These are phyloP conservation scores for Pogonomyrmex barbatus DNA, from an alignment of 1,140 invertebrate species.

Conservation along the genomic window DNA sequence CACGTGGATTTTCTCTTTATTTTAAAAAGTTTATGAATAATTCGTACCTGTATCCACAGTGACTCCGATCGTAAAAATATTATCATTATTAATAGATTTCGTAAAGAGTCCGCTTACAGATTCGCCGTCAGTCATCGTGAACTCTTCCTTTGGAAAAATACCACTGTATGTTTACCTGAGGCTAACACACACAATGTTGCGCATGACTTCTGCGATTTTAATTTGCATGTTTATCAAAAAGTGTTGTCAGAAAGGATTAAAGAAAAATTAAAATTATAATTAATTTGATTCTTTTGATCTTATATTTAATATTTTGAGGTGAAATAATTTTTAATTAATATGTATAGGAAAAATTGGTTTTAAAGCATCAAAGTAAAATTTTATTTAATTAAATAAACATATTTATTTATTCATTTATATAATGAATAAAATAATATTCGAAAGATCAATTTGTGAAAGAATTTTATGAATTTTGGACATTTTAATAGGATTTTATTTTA, in stretches of 20 bases:
- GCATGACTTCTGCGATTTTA: conserved; percentile 2
- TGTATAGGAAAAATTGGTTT: not conserved
- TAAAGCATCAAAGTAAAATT: not conserved
- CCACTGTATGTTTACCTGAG: not conserved
- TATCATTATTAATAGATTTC: conserved; percentile 63
- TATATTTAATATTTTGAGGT: not conserved
- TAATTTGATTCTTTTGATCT: not conserved
- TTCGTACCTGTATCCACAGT: conserved; percentile 77
- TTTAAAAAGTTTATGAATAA: not conserved
- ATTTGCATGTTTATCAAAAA: not conserved
- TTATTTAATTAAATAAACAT: not conserved
- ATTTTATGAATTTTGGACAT: conserved; percentile 25
- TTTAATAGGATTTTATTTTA: not conserved
- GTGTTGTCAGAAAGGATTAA: not conserved
- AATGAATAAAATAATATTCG: not conserved
- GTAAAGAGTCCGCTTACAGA: conserved; percentile 72
- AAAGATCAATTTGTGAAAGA: not conserved
- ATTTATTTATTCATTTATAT: not conserved
- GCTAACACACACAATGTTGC: not conserved
- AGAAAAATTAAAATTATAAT: not conserved
- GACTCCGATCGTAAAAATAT: conserved; percentile 71
- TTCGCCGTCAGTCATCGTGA: conserved; percentile 61
- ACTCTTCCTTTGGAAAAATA: not conserved
- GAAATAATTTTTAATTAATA: too few relatives aligned
- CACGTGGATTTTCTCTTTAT: conserved; percentile 32